phyloP scores from a whole-genome alignment of 1,140 invertebrate species.

The Sitobion miscanthi region DNA sequence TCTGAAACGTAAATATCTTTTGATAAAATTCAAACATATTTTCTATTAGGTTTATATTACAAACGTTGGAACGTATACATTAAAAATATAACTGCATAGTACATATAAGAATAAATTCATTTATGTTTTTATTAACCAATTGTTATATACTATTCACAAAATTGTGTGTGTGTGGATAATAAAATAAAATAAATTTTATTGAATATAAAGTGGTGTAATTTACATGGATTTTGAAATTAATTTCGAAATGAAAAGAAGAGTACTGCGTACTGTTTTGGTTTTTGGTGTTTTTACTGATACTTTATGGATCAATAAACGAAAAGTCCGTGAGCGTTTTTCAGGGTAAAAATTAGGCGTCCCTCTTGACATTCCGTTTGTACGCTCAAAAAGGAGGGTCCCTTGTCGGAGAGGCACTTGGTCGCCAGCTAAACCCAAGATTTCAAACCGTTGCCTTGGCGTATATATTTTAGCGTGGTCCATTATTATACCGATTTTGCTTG shows the following conservation, averaged over 20 bases:
- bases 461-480: background rate
- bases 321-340: background rate
- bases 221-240: background rate
- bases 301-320: conserved; percentile 40
- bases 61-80: background rate
- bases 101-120: background rate
- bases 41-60: background rate
- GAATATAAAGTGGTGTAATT: background rate
- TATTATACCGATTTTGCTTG: background rate
- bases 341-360: conserved; percentile 11
- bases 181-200: background rate
- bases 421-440: background rate
- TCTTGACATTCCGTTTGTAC: background rate
- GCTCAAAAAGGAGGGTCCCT: background rate
- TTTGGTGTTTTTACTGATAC: background rate
- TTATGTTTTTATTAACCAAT: background rate
- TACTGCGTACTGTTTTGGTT: background rate
- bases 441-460: background rate
- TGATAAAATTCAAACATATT: background rate
- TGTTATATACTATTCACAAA: background rate
- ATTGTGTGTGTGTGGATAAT: background rate
- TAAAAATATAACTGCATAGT: background rate
- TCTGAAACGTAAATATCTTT: background rate
- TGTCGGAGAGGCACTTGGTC: background rate
- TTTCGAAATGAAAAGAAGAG: no score